Base-by-base conservation (phyloP, 2,113 vertebrate species). In the Chlorodrepanis virens region DNA sequence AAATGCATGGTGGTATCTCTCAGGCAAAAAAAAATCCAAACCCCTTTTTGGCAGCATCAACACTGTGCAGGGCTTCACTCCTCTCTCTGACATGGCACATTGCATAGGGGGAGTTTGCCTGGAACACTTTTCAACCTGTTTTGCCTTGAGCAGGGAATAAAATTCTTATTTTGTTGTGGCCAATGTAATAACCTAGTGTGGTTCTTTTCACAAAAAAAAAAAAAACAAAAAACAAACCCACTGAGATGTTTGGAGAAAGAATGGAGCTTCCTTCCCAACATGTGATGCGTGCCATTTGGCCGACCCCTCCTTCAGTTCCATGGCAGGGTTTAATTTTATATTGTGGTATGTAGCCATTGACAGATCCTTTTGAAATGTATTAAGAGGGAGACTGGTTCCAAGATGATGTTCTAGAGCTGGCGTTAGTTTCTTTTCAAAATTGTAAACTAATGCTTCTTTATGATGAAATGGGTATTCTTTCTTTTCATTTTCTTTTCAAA, bases 331-430 rank as follows among this genome's bases (percentile, higher is more conserved):
- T 95, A 89, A 83, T 93, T 91, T 96, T 94, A 93, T 94, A 82
- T 61, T 94, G 78, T 1, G 67, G 85, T 87, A 72, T 94, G 91
- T 75, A 93, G 83, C 85, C 72, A 97, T 89, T 93, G 96, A 97
- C 70, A 96, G 94, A 92, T 94, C 83, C 87, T 86, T 95, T 95
- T 96, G 94, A 96, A 97, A 95, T 77, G 19, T 74, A 93, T 95
- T 96, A 89, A 78, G 67, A 84, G 64, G n/a, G 33, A 90, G 50
- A 70, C 65, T 59, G 44, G 50, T 95, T 97, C 94, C 95, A 97
- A 95, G 79, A 92, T 90, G 87, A 96, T 93, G 94, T 78, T 92
- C 92, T 94, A 93, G 80, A 92, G 72, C 64, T 96, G 87, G 87
- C 40, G 0, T 87, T 94, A 84, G 80, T 85, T 88, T 87, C 89